These are phyloP conservation scores for Pseudoips prasinana DNA, from an alignment of 2,888 invertebrate species.

Conservation along the genomic window DNA sequence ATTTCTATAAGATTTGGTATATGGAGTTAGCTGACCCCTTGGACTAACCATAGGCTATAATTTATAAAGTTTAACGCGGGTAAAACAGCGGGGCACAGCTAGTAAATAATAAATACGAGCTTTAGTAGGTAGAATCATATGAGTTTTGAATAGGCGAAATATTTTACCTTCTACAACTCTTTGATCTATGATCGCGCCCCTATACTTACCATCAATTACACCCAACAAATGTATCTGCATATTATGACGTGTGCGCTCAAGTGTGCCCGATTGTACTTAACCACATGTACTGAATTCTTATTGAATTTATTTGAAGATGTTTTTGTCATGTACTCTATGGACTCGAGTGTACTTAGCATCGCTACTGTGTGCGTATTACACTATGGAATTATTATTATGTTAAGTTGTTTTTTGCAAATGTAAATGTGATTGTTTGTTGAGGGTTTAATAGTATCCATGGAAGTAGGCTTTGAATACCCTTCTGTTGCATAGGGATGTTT, in stretches of 20 bases:
- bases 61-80: no score
- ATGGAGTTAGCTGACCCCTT: no score
- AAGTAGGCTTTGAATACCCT: no score
- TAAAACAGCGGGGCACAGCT: no score
- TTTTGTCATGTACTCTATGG: conserved; percentile 42
- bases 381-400: no score
- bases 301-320: conserved; percentile 67
- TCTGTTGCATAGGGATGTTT: no score
- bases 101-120: no score
- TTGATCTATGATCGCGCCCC: conserved; percentile 48
- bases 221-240: conserved; percentile 48
- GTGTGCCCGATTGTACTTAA: conserved; percentile 55
- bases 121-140: no score
- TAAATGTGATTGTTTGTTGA: neutral
- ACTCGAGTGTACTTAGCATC: conserved; percentile 30
- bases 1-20: no score
- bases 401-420: conserved; percentile 1
- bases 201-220: conserved; percentile 67
- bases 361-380: conserved; percentile 22
- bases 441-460: no score
- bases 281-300: conserved; percentile 74
- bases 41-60: no score
- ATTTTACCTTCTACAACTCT: conserved; percentile 9
- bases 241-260: conserved; percentile 64
- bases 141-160: no score